phyloP scores from a whole-genome alignment of 2,888 invertebrate genomes.

The Gastrophysa polygoni region DNA sequence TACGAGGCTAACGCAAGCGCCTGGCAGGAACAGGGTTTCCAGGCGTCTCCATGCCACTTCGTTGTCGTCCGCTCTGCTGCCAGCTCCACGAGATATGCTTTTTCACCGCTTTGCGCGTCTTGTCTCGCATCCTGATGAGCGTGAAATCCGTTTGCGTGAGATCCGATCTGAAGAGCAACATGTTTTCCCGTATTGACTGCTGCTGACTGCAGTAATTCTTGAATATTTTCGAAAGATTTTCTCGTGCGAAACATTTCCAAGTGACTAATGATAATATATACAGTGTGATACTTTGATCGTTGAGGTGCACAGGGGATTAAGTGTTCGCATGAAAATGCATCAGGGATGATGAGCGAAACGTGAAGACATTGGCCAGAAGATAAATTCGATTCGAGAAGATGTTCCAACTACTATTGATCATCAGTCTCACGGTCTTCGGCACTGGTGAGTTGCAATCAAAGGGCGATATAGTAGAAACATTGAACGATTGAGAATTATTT shows the following conservation, averaged over 20 bases:
- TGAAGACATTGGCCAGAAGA: not conserved
- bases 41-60: conserved; percentile 52
- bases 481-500: not conserved
- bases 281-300: not conserved
- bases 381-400: not conserved
- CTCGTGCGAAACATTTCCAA: not conserved
- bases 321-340: not conserved
- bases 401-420: not conserved
- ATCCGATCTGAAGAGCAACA: not conserved
- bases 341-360: not conserved
- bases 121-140: conserved; percentile 4
- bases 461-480: not conserved
- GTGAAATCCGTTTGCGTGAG: conserved; percentile 1
- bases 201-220: not conserved
- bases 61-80: conserved; percentile 43
- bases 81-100: conserved; percentile 47
- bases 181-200: not conserved
- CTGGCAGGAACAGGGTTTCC: conserved; percentile 43
- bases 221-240: not conserved
- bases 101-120: conserved; percentile 9
- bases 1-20: conserved; percentile 52
- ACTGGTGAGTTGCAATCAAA: conserved; percentile 4
- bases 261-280: not conserved
- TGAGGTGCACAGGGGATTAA: not conserved
- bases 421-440: conserved; percentile 1